Percentiles rank a stretch among this genome's conserved stretches.
Conservation (phyloP, 2,888 invertebrate species). For the Netelia fuscicornis region DNA sequence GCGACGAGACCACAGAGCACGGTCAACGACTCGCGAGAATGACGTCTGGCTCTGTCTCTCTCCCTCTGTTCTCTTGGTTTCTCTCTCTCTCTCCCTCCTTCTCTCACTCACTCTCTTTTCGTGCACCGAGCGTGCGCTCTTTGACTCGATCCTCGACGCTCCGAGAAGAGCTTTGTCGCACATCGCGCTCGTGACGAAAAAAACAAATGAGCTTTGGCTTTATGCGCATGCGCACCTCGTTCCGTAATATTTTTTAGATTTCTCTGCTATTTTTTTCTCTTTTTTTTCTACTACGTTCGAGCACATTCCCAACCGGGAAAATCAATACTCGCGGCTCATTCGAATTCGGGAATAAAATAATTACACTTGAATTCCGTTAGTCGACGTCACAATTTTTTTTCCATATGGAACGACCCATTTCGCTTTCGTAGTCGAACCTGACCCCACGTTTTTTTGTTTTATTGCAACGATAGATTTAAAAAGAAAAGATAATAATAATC, state of each 20-base stretch:
- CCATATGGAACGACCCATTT: no score
- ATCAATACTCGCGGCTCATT: no score
- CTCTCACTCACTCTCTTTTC: constrained; percentile 20
- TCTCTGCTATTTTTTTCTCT: no score
- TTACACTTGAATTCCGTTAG: no score
- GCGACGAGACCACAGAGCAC: constrained; percentile 55
- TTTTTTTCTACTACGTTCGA: no score
- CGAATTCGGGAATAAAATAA: no score
- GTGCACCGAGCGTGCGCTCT: constrained; percentile 57
- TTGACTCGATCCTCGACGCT: constrained; percentile 41
- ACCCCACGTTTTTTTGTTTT: no score
- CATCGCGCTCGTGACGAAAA: constrained; percentile 44
- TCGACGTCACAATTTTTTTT: no score
- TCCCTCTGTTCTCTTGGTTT: constrained; percentile 29
- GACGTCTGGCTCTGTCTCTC: constrained; percentile 53
- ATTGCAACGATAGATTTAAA: no score
- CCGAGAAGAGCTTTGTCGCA: constrained; percentile 42
- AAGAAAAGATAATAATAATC: no score
- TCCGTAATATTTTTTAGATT: not conserved
- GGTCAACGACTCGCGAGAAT: constrained; percentile 63
- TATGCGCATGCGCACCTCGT: constrained; percentile 21
- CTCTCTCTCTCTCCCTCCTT: constrained; percentile 23
- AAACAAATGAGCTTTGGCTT: constrained; percentile 18
- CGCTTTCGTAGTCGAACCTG: no score
- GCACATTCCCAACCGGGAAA: not conserved